Evolutionary conservation across 2,113 vertebrate species (phyloP).

Genomic region (Dryoscopus gambensis): DNA sequence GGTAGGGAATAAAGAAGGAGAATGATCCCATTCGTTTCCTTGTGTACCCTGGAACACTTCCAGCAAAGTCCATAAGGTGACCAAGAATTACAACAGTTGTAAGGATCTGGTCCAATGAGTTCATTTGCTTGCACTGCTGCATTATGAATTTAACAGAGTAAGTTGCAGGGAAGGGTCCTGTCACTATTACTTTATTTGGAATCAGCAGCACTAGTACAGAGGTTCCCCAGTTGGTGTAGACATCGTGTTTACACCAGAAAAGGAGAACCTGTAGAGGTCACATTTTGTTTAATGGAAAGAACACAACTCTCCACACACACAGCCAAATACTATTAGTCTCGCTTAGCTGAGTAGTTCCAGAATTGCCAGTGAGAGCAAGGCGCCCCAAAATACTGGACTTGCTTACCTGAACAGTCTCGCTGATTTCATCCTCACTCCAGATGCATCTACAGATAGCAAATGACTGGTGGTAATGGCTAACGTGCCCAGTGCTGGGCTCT

Average conservation of each 20-base stretch:
- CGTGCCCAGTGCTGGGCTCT: background rate
- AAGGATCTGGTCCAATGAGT: background rate
- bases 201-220: background rate
- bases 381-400: background rate
- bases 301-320: background rate
- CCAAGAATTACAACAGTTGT: background rate
- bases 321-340: background rate
- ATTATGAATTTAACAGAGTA: slow-evolving; percentile 9
- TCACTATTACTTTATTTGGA: slow-evolving; percentile 48
- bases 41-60: background rate
- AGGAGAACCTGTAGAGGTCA: slow-evolving; percentile 23
- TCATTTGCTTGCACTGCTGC: background rate
- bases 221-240: background rate
- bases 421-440: background rate
- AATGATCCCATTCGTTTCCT: background rate
- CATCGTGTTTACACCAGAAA: background rate
- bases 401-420: background rate
- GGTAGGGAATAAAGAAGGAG: background rate
- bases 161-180: background rate
- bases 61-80: background rate
- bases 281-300: slow-evolving; percentile 15
- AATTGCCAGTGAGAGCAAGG: background rate
- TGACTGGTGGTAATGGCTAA: background rate
- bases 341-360: background rate
- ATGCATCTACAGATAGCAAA: background rate